Evolutionary conservation across 2,797 vertebrate species (phyloP).

Genomic region (Cossypha niveicapilla): DNA sequence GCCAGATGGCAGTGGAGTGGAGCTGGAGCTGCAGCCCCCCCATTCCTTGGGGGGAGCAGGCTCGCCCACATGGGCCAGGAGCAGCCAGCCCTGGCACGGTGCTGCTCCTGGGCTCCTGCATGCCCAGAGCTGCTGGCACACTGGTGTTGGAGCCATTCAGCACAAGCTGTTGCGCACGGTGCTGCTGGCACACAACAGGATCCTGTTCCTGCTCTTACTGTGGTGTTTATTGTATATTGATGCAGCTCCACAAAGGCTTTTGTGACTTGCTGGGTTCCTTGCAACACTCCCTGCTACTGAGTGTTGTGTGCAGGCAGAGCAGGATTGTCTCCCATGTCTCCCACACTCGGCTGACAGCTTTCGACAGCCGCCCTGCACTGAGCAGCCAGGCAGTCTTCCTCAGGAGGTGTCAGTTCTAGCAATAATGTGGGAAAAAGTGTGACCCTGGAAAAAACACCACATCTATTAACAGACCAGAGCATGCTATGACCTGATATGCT

Average conservation of each 20-base stretch:
- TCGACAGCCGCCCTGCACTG: accelerated
- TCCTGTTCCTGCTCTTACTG: not conserved
- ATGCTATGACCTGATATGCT: not conserved
- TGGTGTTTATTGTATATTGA: not conserved
- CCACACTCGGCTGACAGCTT: accelerated
- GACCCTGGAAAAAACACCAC: not conserved
- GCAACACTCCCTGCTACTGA: accelerated
- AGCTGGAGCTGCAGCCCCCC: accelerated
- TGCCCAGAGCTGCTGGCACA: accelerated
- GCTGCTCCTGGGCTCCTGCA: accelerated
- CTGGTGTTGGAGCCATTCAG: not conserved
- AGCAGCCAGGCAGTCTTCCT: not conserved
- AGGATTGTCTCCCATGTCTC: not conserved
- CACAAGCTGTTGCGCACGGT: accelerated
- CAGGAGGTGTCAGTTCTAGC: not conserved
- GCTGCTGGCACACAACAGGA: not conserved
- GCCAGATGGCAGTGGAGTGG: accelerated
- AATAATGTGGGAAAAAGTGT: not conserved
- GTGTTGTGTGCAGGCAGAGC: not conserved
- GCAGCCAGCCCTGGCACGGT: accelerated
- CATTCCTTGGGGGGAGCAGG: accelerated
- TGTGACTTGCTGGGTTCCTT: not conserved
- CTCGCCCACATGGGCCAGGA: accelerated
- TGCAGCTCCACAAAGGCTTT: not conserved
- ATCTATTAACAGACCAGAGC: not conserved